phyloP scores from a whole-genome alignment of 2,888 invertebrate genomes.

The Holacanthella duospinosa region DNA sequence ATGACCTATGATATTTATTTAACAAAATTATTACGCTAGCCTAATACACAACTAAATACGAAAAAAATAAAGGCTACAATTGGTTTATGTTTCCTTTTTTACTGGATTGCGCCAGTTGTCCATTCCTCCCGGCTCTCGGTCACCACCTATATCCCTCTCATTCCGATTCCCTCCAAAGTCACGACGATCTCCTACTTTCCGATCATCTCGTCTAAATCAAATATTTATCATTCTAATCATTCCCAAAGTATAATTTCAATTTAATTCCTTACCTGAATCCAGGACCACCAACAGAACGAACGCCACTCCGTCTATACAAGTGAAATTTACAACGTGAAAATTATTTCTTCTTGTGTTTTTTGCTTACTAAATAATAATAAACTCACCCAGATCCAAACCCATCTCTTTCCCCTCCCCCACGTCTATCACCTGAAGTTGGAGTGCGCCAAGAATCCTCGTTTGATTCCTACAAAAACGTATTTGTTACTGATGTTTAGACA shows the following conservation, averaged over 20 bases:
- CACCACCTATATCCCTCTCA: slow-evolving; percentile 8
- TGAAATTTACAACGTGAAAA: neutral
- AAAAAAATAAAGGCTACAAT: neutral
- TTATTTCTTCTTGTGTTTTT: too few relatives aligned
- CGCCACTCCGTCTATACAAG: neutral
- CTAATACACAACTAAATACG: neutral
- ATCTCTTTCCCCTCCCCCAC: slow-evolving; percentile 11
- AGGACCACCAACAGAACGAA: neutral
- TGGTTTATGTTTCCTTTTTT: neutral
- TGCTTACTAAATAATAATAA: slow-evolving; percentile 3
- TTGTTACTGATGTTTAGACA: too few relatives aligned
- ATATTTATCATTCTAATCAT: neutral
- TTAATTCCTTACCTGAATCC: neutral
- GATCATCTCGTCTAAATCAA: neutral
- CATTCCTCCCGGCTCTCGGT: neutral
- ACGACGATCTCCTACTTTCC: neutral
- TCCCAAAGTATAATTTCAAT: neutral
- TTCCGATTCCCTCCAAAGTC: slow-evolving; percentile 12
- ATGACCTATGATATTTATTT: too few relatives aligned
- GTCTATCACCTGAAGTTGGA: slow-evolving; percentile 12
- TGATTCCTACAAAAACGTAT: neutral
- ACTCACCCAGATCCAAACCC: slow-evolving; percentile 14
- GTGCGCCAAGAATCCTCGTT: slow-evolving; percentile 8
- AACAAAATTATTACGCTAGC: too few relatives aligned
- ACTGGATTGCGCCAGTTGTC: slow-evolving; percentile 12